Percentiles rank a stretch among this genome's conserved stretches.
These are phyloP conservation scores for Gibbula magus DNA, from an alignment of 2,888 invertebrate species.

Conservation along the genomic window DNA sequence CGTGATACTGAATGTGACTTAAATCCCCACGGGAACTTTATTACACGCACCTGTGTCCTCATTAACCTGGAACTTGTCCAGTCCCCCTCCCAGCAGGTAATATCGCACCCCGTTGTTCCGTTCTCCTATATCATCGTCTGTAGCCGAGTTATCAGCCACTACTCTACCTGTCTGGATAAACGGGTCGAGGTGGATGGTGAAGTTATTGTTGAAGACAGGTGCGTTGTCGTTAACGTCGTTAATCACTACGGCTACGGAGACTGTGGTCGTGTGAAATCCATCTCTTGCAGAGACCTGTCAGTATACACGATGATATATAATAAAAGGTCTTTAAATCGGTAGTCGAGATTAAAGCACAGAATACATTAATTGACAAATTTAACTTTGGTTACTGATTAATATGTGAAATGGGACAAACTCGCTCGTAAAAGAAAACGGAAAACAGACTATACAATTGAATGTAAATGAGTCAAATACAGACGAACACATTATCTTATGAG, in stretches of 20 bases:
- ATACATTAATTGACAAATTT: too few relatives aligned
- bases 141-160: conserved; percentile 22
- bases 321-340: too few relatives aligned
- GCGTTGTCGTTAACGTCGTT: conserved; percentile 39
- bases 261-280: background rate
- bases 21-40: too few relatives aligned
- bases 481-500: too few relatives aligned
- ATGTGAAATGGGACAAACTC: too few relatives aligned
- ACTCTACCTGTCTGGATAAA: background rate
- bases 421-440: too few relatives aligned
- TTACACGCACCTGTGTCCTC: conserved; percentile 30
- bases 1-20: too few relatives aligned
- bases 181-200: conserved; percentile 9
- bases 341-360: too few relatives aligned
- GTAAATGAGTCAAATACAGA: too few relatives aligned
- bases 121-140: conserved; percentile 26
- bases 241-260: conserved; percentile 24
- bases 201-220: conserved; percentile 27
- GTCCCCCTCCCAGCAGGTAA: conserved; percentile 31
- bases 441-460: too few relatives aligned
- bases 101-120: conserved; percentile 31
- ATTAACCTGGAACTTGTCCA: conserved; percentile 34
- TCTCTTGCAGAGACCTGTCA: background rate
- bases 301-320: too few relatives aligned
- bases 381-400: too few relatives aligned